phyloP scores from a whole-genome alignment of 2,113 vertebrate genomes.

The Silurus glanis region DNA sequence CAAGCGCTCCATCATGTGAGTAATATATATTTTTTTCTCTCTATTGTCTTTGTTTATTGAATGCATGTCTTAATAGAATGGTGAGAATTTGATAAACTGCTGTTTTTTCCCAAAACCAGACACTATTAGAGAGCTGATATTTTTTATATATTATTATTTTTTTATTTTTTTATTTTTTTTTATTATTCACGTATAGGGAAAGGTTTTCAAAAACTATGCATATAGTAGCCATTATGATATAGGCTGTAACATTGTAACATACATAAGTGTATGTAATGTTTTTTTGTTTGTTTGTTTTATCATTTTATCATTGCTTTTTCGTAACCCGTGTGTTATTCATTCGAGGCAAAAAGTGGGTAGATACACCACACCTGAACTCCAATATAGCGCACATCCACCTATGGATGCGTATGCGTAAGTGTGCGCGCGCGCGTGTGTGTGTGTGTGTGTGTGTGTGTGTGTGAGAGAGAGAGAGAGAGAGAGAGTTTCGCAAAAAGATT shows the following conservation, averaged over 20 bases:
- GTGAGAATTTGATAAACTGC: neutral
- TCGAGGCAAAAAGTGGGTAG: neutral
- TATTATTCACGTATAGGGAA: neutral
- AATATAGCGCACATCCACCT: neutral
- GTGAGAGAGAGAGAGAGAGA: neutral
- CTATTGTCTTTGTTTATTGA: neutral
- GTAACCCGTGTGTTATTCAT: neutral
- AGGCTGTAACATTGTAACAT: neutral
- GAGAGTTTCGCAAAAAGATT: slow-evolving; percentile 34
- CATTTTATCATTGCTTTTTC: neutral
- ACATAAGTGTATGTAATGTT: neutral
- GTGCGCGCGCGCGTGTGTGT: slow-evolving; percentile 18
- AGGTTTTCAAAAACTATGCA: neutral
- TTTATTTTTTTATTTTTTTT: too few species aligned
- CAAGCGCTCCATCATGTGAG: neutral
- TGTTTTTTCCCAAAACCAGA: neutral
- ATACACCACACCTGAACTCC: neutral
- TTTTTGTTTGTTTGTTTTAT: neutral
- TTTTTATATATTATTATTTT: too few species aligned
- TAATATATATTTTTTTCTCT: neutral
- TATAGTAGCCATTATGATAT: neutral
- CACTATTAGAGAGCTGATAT: neutral
- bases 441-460: neutral
- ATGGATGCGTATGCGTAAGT: neutral
- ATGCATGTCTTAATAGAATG: neutral